Evolutionary conservation across 2,113 vertebrate genomes (phyloP).

Genomic region (Dissostichus mawsoni): DNA sequence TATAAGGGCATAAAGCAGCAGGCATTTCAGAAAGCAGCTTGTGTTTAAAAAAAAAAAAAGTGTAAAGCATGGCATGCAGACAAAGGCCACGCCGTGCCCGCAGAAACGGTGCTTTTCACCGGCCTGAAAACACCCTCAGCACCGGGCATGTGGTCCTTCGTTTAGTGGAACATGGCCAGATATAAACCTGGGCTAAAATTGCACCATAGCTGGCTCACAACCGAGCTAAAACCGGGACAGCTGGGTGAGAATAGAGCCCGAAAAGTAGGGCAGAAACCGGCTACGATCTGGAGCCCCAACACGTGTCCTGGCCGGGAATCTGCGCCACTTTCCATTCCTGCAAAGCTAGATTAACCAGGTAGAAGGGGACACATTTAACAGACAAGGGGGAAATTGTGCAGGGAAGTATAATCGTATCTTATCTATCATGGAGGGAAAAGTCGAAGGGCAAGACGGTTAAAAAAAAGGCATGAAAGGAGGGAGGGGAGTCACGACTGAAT

Average conservation of each 20-base stretch:
- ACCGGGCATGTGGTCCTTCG: background rate
- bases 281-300: slow-evolving; percentile 18
- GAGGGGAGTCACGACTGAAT: slow-evolving; percentile 49
- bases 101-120: background rate
- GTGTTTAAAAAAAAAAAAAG: background rate
- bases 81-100: slow-evolving; percentile 68
- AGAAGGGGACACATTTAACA: accelerated
- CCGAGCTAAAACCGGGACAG: slow-evolving; percentile 20
- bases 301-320: slow-evolving; percentile 55
- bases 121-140: slow-evolving; percentile 16
- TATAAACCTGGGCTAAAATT: slow-evolving; percentile 15
- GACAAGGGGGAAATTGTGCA: accelerated
- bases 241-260: slow-evolving; percentile 18
- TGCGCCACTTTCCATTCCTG: accelerated
- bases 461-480: background rate
- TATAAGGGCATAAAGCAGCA: slow-evolving; percentile 14
- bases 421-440: no score
- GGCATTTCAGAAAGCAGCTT: background rate
- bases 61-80: slow-evolving; percentile 31
- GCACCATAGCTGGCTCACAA: background rate
- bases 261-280: background rate
- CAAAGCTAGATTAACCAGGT: background rate
- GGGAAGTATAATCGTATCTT: background rate
- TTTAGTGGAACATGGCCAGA: background rate
- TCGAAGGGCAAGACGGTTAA: background rate